Evolutionary conservation across 2,797 vertebrate genomes (phyloP), one percentile per base, ranked within the genome.

Genomic region (Microchirus variegatus): DNA sequence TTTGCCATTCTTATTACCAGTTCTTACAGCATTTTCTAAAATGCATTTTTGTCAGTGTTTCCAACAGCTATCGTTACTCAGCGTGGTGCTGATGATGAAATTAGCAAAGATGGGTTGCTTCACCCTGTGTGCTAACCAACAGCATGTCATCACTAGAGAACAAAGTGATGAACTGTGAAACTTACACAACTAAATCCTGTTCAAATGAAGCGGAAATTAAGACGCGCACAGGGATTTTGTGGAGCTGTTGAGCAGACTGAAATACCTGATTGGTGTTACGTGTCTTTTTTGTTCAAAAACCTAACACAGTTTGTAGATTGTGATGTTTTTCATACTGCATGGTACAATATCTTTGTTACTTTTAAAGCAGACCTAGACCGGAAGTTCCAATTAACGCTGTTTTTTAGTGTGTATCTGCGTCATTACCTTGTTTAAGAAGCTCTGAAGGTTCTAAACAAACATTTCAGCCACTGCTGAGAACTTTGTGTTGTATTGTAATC

Each of bases 31-130:
- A 53, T 9, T 26, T 47, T 14, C 22, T 53, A 9, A 47, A 68
- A 42, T 13, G 5, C 53, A 31, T 47, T 68, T 15, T 0, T 19
- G 17, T 55, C 49, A 35, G 5, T 40, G 56, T 70, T 61, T 69
- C 53, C 46, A 41, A 12, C 45, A 67, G 56, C 66, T 56, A 26
- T 15, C 4, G 53, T 35, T 59, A 43, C 35, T 60, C 72, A 45
- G 19, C 58, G 54, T 58, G 70, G 18, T 5, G 12, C 60, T 70
- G 61, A 71, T 77, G 75, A 86, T 14, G 52, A 82, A 79, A 82
- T 82, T 61, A 77, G 47, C 10, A 41, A 64, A 74, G 71, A 75
- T 68, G 58, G 15, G 54, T 67, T 49, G 53, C 74, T 64, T 70
- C 60, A 58, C 37, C n/a, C 48, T 35, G 22, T 14, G 37, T 43